These are phyloP conservation scores for Mythimna loreyi DNA, from an alignment of 2,888 invertebrate genomes.

Conservation along the genomic window DNA sequence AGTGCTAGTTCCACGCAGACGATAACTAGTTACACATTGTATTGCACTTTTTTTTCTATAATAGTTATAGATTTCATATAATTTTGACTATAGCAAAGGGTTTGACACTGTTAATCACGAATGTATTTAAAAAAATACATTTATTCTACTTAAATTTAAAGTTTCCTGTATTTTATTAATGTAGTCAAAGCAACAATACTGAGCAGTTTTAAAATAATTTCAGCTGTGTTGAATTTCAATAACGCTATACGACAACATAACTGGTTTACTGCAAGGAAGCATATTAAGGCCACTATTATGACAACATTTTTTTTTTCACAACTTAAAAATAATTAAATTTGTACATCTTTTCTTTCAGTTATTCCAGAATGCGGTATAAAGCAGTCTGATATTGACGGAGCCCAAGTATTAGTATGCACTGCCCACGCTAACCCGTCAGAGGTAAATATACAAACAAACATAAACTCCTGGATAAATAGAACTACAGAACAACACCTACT, in stretches of 20 bases:
- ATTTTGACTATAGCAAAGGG: neutral
- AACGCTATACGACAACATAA: no score
- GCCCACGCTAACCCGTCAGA: conserved; percentile 95
- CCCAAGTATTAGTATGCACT: conserved; percentile 95
- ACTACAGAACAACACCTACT: no score
- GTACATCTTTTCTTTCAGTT: conserved; percentile 88
- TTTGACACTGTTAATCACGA: conserved; percentile 11
- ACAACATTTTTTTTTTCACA: neutral
- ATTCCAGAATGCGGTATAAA: conserved; percentile 96
- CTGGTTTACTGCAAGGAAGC: conserved; percentile 4
- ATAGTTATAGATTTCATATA: neutral
- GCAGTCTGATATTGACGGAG: conserved; percentile 93
- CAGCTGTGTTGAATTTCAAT: neutral
- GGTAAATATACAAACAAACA: conserved; percentile 77
- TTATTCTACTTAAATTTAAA: neutral
- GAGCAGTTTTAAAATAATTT: neutral
- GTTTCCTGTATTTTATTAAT: neutral
- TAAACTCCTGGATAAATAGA: no score
- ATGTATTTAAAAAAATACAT: neutral
- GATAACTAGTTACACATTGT: no score
- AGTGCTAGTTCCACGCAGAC: no score
- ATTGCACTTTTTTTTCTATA: neutral
- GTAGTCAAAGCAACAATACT: neutral
- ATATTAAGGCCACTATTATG: neutral
- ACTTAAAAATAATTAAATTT: neutral